Percentiles rank a stretch among this genome's conserved stretches.
Evolutionary conservation across 92 coral and sea anemone genomes (phyloP).

Genomic region (Paramuricea clavata): DNA sequence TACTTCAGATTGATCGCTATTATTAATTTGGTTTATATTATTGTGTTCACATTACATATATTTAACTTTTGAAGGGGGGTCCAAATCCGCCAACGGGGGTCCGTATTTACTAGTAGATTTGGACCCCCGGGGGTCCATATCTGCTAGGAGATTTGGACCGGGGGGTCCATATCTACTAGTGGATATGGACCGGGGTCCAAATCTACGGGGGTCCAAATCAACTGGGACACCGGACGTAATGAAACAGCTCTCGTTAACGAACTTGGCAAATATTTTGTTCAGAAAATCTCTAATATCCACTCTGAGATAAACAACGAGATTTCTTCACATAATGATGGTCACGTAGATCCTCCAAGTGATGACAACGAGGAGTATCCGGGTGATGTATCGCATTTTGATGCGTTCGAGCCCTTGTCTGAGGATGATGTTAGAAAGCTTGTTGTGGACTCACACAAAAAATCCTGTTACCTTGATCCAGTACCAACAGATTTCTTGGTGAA

Average conservation of each 20-base stretch:
- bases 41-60: too few relatives aligned
- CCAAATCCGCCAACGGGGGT: too few relatives aligned
- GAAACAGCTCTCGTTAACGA: neutral
- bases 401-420: neutral
- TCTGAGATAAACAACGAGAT: neutral
- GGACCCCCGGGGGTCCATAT: too few relatives aligned
- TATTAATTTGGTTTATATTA: too few relatives aligned
- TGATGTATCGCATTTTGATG: conserved; percentile 10
- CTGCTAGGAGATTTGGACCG: too few relatives aligned
- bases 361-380: neutral
- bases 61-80: too few relatives aligned
- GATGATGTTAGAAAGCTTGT: conserved; percentile 15
- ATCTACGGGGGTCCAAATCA: too few relatives aligned
- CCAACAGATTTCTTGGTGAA: conserved; percentile 1
- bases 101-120: too few relatives aligned
- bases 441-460: conserved; percentile 6
- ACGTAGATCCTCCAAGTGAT: neutral
- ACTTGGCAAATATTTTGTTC: conserved; percentile 4
- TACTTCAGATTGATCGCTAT: too few relatives aligned
- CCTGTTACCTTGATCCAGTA: conserved; percentile 18
- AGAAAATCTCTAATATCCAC: neutral
- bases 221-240: too few relatives aligned
- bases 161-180: too few relatives aligned
- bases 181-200: too few relatives aligned
- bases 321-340: neutral